Conservation (phyloP, 2,113 vertebrate species). For the Naja naja region DNA sequence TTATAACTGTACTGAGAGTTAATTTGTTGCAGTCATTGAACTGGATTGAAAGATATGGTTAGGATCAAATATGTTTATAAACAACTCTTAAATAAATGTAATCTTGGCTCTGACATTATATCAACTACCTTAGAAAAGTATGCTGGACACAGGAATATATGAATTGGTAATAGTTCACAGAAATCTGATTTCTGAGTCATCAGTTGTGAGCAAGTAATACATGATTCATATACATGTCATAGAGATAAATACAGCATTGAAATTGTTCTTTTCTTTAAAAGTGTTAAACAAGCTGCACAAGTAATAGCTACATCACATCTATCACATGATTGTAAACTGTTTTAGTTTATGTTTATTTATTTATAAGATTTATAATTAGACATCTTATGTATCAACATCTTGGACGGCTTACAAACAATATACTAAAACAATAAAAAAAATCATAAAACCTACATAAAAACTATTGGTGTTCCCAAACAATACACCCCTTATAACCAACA, state of each 20-base stretch:
- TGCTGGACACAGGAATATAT: no score
- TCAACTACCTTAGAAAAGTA: neutral
- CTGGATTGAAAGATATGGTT: neutral
- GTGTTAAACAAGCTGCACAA: neutral
- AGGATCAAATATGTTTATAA: neutral
- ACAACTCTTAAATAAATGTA: neutral
- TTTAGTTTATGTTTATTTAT: neutral
- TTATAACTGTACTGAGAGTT: neutral
- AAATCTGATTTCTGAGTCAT: neutral
- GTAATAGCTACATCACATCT: conserved; percentile 2
- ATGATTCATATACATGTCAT: neutral
- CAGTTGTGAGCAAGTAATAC: neutral
- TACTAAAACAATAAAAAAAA: neutral
- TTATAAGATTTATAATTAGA: neutral
- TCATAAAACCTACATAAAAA: neutral
- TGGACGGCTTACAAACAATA: neutral
- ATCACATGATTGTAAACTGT: neutral
- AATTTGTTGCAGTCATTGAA: no score
- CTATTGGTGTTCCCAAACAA: neutral
- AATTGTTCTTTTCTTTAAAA: neutral
- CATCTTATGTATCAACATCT: neutral
- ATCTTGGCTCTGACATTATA: neutral
- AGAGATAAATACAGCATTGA: neutral
- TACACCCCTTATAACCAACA: neutral
- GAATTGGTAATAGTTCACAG: neutral